These are phyloP conservation scores for Herpailurus yagouaroundi DNA, from an alignment of 2,113 vertebrate genomes.

Conservation along the genomic window DNA sequence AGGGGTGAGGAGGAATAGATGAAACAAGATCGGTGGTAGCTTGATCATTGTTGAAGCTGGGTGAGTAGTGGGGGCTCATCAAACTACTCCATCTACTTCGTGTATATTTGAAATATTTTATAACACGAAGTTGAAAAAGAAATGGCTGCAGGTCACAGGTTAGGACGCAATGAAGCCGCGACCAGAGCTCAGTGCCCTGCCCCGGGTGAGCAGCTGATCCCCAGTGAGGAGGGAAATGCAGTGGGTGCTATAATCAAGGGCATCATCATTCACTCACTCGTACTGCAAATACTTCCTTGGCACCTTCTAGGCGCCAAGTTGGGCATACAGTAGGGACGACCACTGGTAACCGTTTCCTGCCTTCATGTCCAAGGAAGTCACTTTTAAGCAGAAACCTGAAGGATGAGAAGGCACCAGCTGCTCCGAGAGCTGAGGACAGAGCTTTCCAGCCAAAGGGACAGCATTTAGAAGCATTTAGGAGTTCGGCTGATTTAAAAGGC, in stretches of 20 bases:
- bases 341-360: background rate
- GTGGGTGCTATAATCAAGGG: background rate
- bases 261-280: background rate
- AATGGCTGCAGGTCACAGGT: background rate
- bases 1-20: background rate
- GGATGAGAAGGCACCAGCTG: background rate
- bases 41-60: background rate
- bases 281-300: background rate
- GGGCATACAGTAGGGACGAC: background rate
- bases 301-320: background rate
- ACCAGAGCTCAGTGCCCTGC: background rate
- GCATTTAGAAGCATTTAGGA: background rate
- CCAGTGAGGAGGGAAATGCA: background rate
- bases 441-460: background rate
- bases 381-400: background rate
- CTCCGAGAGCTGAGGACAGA: background rate
- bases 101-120: background rate
- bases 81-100: background rate
- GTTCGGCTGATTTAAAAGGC: background rate
- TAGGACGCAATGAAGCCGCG: background rate
- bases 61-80: background rate
- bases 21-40: background rate
- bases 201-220: accelerated
- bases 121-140: background rate
- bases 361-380: background rate